phyloP scores from a whole-genome alignment of 1,140 invertebrate genomes.

The Arion vulgaris region DNA sequence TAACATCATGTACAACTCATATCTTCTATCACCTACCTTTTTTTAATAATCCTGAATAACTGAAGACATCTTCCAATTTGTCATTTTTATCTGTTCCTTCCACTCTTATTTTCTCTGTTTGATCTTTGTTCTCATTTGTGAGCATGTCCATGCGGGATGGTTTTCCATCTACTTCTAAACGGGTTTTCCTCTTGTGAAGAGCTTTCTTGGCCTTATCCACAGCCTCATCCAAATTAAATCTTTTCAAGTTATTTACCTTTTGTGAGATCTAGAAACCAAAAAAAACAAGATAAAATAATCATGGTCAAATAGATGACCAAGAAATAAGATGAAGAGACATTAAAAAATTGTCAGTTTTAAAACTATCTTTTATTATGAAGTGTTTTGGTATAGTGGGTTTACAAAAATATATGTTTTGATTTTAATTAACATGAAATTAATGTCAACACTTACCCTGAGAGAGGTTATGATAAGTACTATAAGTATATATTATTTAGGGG shows the following conservation, averaged over 20 bases:
- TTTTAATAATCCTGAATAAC: slow-evolving; percentile 1
- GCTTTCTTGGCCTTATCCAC: not conserved
- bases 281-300: not conserved
- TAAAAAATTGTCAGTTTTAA: too few species aligned
- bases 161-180: not conserved
- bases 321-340: too few species aligned
- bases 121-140: not conserved
- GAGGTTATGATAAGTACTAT: too few species aligned
- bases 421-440: too few species aligned
- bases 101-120: not conserved
- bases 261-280: not conserved
- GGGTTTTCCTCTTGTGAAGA: not conserved
- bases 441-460: too few species aligned
- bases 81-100: not conserved
- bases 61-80: not conserved
- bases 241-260: not conserved
- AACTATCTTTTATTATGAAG: too few species aligned
- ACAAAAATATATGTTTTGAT: too few species aligned
- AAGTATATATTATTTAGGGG: too few species aligned
- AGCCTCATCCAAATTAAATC: not conserved
- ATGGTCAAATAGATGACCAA: too few species aligned
- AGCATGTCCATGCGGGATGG: not conserved
- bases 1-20: too few species aligned
- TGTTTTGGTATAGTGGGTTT: too few species aligned
- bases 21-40: not conserved